These are phyloP conservation scores for Cyclura pinguis DNA, from an alignment of 2,797 vertebrate genomes.

Conservation along the genomic window DNA sequence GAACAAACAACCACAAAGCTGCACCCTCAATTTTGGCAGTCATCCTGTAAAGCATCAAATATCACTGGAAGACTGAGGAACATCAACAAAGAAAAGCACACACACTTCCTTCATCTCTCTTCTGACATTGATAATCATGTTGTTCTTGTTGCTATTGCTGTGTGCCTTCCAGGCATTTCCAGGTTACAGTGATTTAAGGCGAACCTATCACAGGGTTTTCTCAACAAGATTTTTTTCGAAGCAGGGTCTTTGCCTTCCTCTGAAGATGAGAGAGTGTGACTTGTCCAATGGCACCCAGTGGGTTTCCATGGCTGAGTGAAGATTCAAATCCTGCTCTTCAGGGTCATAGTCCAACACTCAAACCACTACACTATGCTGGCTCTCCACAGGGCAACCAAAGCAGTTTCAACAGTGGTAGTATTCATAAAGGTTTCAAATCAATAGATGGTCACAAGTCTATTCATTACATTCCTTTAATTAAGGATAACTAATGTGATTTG, in stretches of 20 bases:
- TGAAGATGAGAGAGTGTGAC: too few species aligned
- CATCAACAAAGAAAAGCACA: neutral
- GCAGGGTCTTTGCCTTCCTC: too few species aligned
- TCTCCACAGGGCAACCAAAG: neutral
- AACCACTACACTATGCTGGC: too few species aligned
- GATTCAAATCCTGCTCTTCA: too few species aligned
- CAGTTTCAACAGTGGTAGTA: neutral
- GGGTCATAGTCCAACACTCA: too few species aligned
- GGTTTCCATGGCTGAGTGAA: too few species aligned
- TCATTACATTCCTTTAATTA: slow-evolving; percentile 4
- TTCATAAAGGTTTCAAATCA: neutral
- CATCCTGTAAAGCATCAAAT: neutral
- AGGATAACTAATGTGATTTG: neutral
- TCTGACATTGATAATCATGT: neutral
- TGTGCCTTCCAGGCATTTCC: too few species aligned
- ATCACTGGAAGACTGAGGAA: neutral
- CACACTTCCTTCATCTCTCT: neutral
- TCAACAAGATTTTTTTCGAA: too few species aligned
- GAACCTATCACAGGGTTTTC: too few species aligned
- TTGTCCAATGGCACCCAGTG: too few species aligned
- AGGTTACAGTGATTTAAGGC: too few species aligned
- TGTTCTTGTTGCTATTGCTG: too few species aligned
- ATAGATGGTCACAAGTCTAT: neutral
- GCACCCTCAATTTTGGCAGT: neutral
- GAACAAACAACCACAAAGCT: neutral